Evolutionary conservation across 2,888 invertebrate species (phyloP).

Genomic region (Drosophila borealis): DNA sequence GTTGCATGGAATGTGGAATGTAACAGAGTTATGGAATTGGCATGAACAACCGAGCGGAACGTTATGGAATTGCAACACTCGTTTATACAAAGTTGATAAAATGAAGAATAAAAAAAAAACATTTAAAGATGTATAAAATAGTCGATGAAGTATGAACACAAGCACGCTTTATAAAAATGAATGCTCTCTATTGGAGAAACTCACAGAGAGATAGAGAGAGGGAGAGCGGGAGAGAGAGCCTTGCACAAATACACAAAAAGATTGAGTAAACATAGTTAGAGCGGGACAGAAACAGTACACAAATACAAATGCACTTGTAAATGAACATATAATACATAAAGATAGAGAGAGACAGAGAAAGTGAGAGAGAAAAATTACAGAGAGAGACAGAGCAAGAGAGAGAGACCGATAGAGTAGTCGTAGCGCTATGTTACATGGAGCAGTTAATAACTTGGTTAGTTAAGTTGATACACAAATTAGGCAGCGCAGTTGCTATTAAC

Average conservation of each 20-base stretch:
- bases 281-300: background rate
- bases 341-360: background rate
- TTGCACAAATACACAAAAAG: background rate
- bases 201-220: background rate
- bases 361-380: background rate
- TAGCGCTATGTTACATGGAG: slow-evolving; percentile 48
- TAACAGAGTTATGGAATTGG: background rate
- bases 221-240: background rate
- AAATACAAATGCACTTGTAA: background rate
- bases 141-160: too few relatives aligned
- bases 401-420: slow-evolving; percentile 17
- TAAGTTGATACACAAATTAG: slow-evolving; percentile 36
- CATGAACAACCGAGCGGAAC: background rate
- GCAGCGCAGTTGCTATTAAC: slow-evolving; percentile 41
- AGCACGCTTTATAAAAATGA: too few relatives aligned
- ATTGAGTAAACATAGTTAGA: background rate
- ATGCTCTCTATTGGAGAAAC: too few relatives aligned
- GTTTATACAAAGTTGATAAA: background rate
- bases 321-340: background rate
- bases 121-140: too few relatives aligned
- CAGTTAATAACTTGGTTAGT: slow-evolving; percentile 37
- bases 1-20: background rate
- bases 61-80: slow-evolving; percentile 1
- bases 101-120: background rate
- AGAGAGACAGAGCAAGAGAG: slow-evolving; percentile 3